Conservation (phyloP, 2,888 invertebrate genomes). For the Salticus scenicus region DNA sequence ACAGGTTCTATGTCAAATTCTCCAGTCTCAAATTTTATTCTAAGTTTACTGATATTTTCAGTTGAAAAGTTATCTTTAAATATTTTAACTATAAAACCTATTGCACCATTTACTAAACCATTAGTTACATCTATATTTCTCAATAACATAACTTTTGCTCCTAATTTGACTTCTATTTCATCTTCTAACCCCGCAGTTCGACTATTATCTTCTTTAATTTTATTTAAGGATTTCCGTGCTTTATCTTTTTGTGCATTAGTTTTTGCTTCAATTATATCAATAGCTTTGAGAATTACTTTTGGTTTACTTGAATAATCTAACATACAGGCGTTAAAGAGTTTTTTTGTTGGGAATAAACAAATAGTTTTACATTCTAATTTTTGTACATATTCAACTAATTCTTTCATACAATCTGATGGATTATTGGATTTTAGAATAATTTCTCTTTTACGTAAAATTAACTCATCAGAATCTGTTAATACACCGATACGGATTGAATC, state of each 20-base stretch:
- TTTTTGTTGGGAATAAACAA: conserved; percentile 1
- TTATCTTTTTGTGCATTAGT: no score
- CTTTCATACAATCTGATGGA: background rate
- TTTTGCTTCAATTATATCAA: background rate
- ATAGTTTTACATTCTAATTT: background rate
- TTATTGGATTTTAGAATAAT: background rate
- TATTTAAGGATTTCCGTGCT: background rate
- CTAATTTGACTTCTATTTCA: conserved; percentile 2
- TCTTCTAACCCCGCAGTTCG: conserved; percentile 28
- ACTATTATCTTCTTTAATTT: conserved; percentile 20
- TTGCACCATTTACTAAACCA: conserved; percentile 37
- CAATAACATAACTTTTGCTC: conserved; percentile 1
- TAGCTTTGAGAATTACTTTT: background rate
- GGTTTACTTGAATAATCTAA: background rate
- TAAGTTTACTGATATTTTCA: background rate
- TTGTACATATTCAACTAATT: background rate
- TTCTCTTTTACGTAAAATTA: background rate
- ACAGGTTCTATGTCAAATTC: conserved; percentile 1
- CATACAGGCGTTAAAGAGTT: background rate
- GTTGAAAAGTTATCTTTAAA: background rate
- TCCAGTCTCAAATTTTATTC: background rate
- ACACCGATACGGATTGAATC: background rate
- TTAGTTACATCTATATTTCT: conserved; percentile 23
- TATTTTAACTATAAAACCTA: conserved; percentile 3
- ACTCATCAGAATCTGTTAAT: background rate